Evolutionary conservation across 2,888 invertebrate species (phyloP), one percentile per base, ranked within the genome.

Genomic region (Diarsia rubi): DNA sequence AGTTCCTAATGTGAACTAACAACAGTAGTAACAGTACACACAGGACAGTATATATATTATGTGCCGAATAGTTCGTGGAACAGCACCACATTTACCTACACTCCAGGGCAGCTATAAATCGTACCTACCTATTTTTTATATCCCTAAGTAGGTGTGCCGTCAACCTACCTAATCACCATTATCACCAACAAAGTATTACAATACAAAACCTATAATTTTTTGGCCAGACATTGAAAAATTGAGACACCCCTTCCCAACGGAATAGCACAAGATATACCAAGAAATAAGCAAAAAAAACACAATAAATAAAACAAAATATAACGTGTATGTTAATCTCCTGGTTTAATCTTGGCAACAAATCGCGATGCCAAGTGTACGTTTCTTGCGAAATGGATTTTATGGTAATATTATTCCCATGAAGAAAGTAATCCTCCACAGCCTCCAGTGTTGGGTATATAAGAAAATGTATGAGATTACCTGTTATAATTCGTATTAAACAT

Each of bases 341-440:
- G 89, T 94, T 94, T 95, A 95, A 95, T 95, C 95, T 94, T 91
- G 90, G 89, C 91, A 89, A 92, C 91, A 94, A 95, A 95, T 95
- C 95, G 93, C 88, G 90, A 87, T 87, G 88, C 88, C 89, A 90
- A 89, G 88, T 93, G 91, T 81, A 90, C 69, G 70, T 78, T 83
- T 82, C 80, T 75, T 59, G 83, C 77, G 78, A 88, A 91, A 92
- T 90, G 91, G 89, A 88, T 91, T 94, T 94, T 93, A 95, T 94
- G 94, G 78, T 92, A 92, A 95, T 94, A 89, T 90, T 94, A 94
- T 94, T 92, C 93, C 89, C 90, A 90, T 90, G 88, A 84, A 88
- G 89, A 87, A 92, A 90, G 91, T 92, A 92, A 92, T 92, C 90
- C 88, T 89, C 90, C 77, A 84, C 87, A 80, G 86, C 59, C n/a